Percentiles rank a stretch among this genome's conserved stretches.
phyloP scores from a whole-genome alignment of 2,888 invertebrate genomes.

The Lasioglossum vierecki region DNA sequence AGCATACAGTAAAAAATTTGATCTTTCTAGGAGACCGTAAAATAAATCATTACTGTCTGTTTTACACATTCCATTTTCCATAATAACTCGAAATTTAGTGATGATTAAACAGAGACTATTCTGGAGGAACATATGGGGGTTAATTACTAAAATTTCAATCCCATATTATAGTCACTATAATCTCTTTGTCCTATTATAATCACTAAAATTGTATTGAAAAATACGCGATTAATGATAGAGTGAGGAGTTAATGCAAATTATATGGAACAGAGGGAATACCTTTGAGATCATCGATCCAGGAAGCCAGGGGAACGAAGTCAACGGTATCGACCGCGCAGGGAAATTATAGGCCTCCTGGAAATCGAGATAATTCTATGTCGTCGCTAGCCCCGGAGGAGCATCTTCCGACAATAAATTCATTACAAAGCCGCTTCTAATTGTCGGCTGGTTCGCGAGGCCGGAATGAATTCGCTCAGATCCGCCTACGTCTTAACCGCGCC shows the following conservation, averaged over 20 bases:
- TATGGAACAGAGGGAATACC: neutral
- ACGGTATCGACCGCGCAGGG: slow-evolving; percentile 23
- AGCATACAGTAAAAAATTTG: too few relatives aligned
- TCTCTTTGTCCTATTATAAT: too few relatives aligned
- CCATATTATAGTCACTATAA: too few relatives aligned
- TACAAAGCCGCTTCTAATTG: slow-evolving; percentile 63
- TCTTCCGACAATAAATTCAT: slow-evolving; percentile 60
- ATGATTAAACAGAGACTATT: too few relatives aligned
- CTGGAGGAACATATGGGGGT: too few relatives aligned
- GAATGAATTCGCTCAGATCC: slow-evolving; percentile 64
- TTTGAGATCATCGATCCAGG: slow-evolving; percentile 17
- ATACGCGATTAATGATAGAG: neutral
- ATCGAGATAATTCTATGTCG: slow-evolving; percentile 44
- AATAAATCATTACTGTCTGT: too few relatives aligned
- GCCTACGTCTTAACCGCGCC: slow-evolving; percentile 67
- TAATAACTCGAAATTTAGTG: too few relatives aligned
- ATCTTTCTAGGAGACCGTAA: too few relatives aligned
- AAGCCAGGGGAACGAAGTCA: slow-evolving; percentile 40
- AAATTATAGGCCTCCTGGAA: slow-evolving; percentile 40
- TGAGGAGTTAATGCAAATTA: neutral
- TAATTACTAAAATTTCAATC: too few relatives aligned
- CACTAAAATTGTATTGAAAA: neutral
- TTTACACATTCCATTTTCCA: too few relatives aligned
- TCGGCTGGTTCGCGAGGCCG: slow-evolving; percentile 46
- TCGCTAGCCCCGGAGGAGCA: slow-evolving; percentile 15